A percentile compares a stretch with the other conserved stretches of the same genome.
Evolutionary conservation across 2,113 vertebrate genomes (phyloP).

Genomic region (Phrynocephalus versicolor): DNA sequence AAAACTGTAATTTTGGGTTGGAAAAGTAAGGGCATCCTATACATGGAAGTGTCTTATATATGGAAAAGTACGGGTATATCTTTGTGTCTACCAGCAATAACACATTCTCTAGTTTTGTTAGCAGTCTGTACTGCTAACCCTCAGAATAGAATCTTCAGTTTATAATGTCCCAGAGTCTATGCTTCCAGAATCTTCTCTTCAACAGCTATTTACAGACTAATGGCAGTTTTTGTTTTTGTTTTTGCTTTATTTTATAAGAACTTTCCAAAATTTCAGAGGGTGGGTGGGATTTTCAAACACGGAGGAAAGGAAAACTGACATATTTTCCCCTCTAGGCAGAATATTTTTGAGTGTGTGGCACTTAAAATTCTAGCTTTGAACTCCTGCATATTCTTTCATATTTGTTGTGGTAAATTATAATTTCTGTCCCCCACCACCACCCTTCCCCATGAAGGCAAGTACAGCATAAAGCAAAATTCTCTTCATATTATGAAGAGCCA

Average conservation of each 20-base stretch:
- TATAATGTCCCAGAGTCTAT: background rate
- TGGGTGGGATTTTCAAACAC: background rate
- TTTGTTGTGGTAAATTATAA: background rate
- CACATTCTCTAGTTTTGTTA: background rate
- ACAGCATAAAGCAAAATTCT: background rate
- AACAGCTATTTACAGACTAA: background rate
- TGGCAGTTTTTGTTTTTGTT: background rate
- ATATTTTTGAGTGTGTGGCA: background rate
- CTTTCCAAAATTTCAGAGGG: background rate
- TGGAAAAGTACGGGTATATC: background rate
- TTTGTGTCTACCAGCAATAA: background rate
- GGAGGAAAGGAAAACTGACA: background rate
- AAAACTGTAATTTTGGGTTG: no score
- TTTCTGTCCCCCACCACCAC: background rate
- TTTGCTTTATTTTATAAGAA: background rate
- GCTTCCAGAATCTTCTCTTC: background rate
- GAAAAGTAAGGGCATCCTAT: no score
- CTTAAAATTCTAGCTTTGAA: background rate
- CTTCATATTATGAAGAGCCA: background rate
- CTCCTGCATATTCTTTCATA: background rate
- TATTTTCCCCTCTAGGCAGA: background rate
- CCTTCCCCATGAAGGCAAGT: background rate
- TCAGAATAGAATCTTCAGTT: background rate
- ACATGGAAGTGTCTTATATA: no score
- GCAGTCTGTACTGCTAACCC: background rate